Evolutionary conservation across 2,113 vertebrate genomes (phyloP).

Genomic region (Bubo scandiacus): DNA sequence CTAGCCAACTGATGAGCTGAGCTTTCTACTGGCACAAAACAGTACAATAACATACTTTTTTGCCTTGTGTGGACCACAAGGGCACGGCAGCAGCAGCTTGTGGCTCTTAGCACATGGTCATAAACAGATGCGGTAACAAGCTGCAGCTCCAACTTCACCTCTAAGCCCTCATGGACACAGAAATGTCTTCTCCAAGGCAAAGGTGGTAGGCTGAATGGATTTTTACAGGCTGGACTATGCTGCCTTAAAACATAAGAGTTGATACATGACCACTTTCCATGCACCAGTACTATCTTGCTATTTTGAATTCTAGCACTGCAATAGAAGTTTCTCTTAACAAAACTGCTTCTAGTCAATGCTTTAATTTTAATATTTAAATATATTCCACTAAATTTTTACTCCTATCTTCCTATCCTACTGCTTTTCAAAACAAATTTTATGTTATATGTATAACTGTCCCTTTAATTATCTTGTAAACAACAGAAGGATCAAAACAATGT

Average conservation of each 20-base stretch:
- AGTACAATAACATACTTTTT: not conserved
- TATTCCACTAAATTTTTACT: not conserved
- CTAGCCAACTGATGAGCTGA: not conserved
- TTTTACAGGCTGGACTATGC: not conserved
- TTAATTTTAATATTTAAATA: not conserved
- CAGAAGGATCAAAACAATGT: not conserved
- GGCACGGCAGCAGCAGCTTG: not conserved
- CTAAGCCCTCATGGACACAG: not conserved
- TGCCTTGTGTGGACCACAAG: not conserved
- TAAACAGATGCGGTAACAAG: not conserved
- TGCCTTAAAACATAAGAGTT: not conserved
- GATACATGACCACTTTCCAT: not conserved
- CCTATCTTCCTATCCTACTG: not conserved
- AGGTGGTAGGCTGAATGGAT: not conserved
- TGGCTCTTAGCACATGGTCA: not conserved
- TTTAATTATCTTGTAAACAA: not conserved
- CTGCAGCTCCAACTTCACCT: not conserved
- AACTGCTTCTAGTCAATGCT: not conserved
- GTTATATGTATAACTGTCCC: not conserved
- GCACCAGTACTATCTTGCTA: not conserved
- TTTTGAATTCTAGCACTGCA: not conserved
- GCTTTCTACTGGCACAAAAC: not conserved
- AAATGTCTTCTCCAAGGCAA: not conserved
- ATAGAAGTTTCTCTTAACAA: not conserved
- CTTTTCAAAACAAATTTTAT: not conserved